Conservation (phyloP, 92 coral and sea anemone genomes). For the Porites lobata region DNA sequence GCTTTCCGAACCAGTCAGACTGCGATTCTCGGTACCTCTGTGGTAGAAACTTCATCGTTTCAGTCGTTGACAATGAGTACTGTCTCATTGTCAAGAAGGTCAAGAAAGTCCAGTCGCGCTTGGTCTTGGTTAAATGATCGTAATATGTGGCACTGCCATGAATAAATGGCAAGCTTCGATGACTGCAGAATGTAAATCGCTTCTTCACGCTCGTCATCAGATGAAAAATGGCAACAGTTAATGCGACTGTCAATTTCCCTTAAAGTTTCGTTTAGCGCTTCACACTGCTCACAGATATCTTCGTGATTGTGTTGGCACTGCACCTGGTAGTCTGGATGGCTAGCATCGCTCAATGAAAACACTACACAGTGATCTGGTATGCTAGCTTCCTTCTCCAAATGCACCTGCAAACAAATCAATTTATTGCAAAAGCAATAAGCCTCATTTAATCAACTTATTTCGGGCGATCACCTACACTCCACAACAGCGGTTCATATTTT, state of each 20-base stretch:
- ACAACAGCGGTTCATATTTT: too few species aligned
- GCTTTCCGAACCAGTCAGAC: constrained; percentile 65
- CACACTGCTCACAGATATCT: not conserved
- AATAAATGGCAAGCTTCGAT: constrained; percentile 47
- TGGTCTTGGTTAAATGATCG: constrained; percentile 48
- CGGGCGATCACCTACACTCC: too few species aligned
- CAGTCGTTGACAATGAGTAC: constrained; percentile 57
- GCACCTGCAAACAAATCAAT: constrained; percentile 32
- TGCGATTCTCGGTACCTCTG: constrained; percentile 2
- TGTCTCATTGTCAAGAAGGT: constrained; percentile 28
- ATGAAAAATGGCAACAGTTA: constrained; percentile 13
- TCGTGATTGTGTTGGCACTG: constrained; percentile 36
- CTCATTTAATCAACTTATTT: too few species aligned
- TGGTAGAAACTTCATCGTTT: not conserved
- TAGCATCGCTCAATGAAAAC: constrained; percentile 46
- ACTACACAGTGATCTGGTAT: constrained; percentile 53
- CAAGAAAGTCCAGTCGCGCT: constrained; percentile 39
- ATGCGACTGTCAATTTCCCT: not conserved
- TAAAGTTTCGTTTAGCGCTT: not conserved
- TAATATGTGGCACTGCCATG: constrained; percentile 54
- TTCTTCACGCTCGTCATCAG: constrained; percentile 56
- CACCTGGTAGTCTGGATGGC: constrained; percentile 19
- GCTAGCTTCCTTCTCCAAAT: constrained; percentile 3
- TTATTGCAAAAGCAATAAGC: not conserved
- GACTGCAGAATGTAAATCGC: constrained; percentile 33